Evolutionary conservation across 92 coral and sea anemone species (phyloP).

Genomic region (Porites lobata): DNA sequence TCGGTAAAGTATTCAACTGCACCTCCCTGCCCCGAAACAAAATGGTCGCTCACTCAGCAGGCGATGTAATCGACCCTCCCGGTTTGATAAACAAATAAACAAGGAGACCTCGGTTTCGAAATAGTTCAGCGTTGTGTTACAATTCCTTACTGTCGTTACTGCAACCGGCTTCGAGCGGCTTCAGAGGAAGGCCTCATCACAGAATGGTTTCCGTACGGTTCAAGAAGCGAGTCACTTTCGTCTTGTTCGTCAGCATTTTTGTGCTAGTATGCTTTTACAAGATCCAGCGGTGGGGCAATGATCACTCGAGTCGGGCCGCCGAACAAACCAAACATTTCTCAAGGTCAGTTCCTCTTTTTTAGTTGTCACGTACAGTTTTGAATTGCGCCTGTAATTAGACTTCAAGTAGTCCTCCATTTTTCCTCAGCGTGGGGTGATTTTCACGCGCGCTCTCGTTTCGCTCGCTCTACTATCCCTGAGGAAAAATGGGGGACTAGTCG

Average conservation of each 20-base stretch:
- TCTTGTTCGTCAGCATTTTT: not conserved
- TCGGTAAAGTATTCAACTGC: too few relatives aligned
- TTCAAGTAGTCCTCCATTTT: too few relatives aligned
- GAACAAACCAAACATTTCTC: constrained; percentile 16
- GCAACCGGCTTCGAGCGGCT: not conserved
- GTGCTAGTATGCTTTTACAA: constrained; percentile 17
- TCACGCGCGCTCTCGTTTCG: too few relatives aligned
- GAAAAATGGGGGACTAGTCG: too few relatives aligned
- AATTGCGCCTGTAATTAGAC: too few relatives aligned
- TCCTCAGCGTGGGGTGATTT: too few relatives aligned
- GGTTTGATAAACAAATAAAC: too few relatives aligned
- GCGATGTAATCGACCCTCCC: too few relatives aligned
- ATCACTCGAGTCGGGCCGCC: not conserved
- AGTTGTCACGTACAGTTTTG: not conserved
- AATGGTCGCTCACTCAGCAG: too few relatives aligned
- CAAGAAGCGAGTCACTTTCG: not conserved
- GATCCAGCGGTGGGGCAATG: not conserved
- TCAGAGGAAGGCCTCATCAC: not conserved
- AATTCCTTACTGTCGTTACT: not conserved
- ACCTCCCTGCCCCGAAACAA: too few relatives aligned
- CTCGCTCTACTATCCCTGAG: too few relatives aligned
- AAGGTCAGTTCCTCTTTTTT: constrained; percentile 2
- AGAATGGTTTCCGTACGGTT: constrained; percentile 28
- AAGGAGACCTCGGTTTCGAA: not conserved
- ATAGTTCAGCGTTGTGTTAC: not conserved